Evolutionary conservation across 2,113 vertebrate genomes (phyloP), one percentile per base, ranked within the genome.

Genomic region (Ondatra zibethicus): DNA sequence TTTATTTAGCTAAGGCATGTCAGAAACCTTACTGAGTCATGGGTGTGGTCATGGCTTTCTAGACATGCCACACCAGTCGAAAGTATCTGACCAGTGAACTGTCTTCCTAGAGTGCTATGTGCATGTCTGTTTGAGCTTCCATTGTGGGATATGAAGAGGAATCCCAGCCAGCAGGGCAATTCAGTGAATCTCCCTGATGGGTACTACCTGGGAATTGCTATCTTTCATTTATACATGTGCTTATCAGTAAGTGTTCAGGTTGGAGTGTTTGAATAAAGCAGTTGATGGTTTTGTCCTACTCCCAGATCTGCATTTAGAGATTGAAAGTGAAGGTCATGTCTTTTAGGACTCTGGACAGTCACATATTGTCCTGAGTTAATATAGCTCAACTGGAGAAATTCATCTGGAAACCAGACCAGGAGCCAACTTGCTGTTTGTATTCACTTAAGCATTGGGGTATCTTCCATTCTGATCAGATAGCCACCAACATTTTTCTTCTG

Each of bases 1-100:
- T 89, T 89, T n/a, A n/a, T n/a, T 89, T 92, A 73, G 68, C 77
- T 63, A 80, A 73, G 92, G 58, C 16, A 78, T 25, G 7, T 75
- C 17, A 78, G 45, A 86, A 92, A 61, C 47, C 2, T 47, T 65
- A 68, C 27, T 70, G 50, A 1, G 31, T 21, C 61, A 78, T 39
- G 45, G 10, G 36, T 47, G 45, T 13, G n/a, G 13, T 31, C 65
- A 73, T 13, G 50, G 52, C 72, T 13, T 27, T 81, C 39, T 72
- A 85, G 72, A 85, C 47, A 45, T 23, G 63, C 33, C 12, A 72
- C 10, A 8, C 7, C 3, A n/a, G 25, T 78, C 58, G 80, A 76
- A 85, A 88, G 29, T 36, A 45, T 16, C 82, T 92, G 61, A 78
- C 31, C 23, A 89, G 90, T 75, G 27, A 58, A 52, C 66, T 42